These are phyloP conservation scores for Meandrina meandrites DNA, from an alignment of 92 coral and sea anemone species.

Conservation along the genomic window DNA sequence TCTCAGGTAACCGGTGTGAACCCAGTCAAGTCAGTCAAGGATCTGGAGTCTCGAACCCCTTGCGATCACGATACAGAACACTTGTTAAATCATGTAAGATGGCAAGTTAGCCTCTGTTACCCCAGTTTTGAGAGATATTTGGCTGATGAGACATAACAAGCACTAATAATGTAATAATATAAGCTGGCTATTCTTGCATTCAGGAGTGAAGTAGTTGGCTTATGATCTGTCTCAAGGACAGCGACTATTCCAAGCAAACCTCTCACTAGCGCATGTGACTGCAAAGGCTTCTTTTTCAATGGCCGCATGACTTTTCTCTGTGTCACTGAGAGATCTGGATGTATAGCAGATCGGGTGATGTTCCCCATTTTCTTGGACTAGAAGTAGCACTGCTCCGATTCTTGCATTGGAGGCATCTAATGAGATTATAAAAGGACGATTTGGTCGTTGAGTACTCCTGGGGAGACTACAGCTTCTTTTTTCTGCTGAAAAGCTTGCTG, in stretches of 20 bases:
- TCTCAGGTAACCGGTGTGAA: no score
- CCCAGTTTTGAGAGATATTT: no score
- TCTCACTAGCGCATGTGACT: slow-evolving; percentile 28
- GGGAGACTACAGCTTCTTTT: slow-evolving; percentile 22
- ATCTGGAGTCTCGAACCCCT: no score
- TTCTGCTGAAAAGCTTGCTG: background rate
- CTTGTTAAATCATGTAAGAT: no score
- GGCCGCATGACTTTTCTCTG: slow-evolving; percentile 58
- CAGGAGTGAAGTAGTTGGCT: background rate
- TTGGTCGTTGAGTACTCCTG: slow-evolving; percentile 37
- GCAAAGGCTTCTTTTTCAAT: slow-evolving; percentile 43
- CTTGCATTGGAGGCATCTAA: slow-evolving; percentile 61
- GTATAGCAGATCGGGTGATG: slow-evolving; percentile 58
- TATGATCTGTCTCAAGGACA: slow-evolving; percentile 10
- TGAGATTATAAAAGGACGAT: slow-evolving; percentile 37
- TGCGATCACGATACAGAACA: no score
- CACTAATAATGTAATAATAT: no score
- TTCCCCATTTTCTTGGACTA: slow-evolving; percentile 48
- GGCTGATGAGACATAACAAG: no score
- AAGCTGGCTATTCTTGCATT: no score
- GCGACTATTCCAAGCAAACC: slow-evolving; percentile 9
- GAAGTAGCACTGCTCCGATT: slow-evolving; percentile 54
- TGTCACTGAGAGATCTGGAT: slow-evolving; percentile 55
- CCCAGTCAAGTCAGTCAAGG: no score
- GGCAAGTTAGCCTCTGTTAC: no score